Conservation (phyloP, 1,140 invertebrate genomes). For the Nixonia krombeini region DNA sequence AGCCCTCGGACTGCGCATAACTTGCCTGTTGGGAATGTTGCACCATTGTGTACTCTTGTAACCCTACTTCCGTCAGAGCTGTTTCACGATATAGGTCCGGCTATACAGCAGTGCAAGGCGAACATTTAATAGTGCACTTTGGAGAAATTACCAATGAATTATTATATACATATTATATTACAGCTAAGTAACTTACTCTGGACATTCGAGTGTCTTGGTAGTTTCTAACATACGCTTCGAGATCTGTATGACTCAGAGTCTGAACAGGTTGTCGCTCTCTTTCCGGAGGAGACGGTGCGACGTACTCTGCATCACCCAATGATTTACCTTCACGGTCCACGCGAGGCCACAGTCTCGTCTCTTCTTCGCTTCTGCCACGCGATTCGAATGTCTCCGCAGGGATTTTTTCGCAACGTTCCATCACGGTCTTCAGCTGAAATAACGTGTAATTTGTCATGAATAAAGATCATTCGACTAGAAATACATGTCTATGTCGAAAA, state of each 20-base stretch:
- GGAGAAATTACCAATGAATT: neutral
- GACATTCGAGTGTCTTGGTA: constrained; percentile 72
- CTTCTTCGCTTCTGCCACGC: constrained; percentile 64
- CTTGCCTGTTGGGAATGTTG: constrained; percentile 83
- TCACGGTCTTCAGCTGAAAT: constrained; percentile 79
- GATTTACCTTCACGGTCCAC: constrained; percentile 78
- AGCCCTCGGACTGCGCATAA: constrained; percentile 86
- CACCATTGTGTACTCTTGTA: constrained; percentile 80
- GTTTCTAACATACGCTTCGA: constrained; percentile 72
- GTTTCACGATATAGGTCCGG: constrained; percentile 66
- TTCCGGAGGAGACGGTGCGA: constrained; percentile 83
- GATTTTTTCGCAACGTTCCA: constrained; percentile 83
- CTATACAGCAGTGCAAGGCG: no score
- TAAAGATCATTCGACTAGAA: no score
- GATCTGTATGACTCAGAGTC: constrained; percentile 70
- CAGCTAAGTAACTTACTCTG: constrained; percentile 29
- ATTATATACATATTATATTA: no score
- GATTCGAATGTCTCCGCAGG: constrained; percentile 76
- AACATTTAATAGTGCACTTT: neutral
- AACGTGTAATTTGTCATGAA: neutral
- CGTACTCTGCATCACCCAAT: constrained; percentile 79
- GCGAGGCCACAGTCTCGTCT: constrained; percentile 72
- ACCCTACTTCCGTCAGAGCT: constrained; percentile 76
- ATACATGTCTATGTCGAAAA: no score
- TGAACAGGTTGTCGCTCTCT: constrained; percentile 74